Conservation (phyloP, 2,113 vertebrate species). For the Oxygymnocypris stewartii region DNA sequence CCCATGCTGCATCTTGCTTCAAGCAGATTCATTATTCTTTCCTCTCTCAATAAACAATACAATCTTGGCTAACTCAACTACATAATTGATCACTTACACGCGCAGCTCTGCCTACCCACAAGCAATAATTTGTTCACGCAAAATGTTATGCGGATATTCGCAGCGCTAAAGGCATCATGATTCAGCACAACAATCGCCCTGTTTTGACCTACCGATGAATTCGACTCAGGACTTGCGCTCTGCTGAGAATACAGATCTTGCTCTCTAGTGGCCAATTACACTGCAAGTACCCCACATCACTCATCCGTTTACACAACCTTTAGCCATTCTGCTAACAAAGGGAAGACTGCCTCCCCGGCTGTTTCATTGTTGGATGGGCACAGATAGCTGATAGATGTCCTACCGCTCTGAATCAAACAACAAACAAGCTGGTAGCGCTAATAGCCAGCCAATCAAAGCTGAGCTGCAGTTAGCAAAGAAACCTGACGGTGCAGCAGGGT, state of each 20-base stretch:
- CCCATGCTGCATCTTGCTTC: not conserved
- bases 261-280: conserved; percentile 44
- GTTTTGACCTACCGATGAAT: conserved; percentile 28
- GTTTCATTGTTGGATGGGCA: conserved; percentile 28
- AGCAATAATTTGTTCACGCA: not conserved
- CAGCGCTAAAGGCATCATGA: conserved; percentile 12
- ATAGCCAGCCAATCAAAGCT: conserved; percentile 50
- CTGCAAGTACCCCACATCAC: conserved; percentile 23
- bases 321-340: conserved; percentile 27
- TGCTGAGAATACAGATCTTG: conserved; percentile 28
- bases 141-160: not conserved
- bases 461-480: conserved; percentile 39
- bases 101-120: not conserved
- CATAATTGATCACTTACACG: not conserved
- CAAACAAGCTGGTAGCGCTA: not conserved
- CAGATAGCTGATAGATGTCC: conserved; percentile 18
- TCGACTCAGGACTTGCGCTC: not conserved
- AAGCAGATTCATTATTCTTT: not conserved
- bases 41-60: conserved; percentile 3
- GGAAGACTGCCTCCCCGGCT: conserved; percentile 7
- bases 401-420: conserved; percentile 10
- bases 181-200: conserved; percentile 28
- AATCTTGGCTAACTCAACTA: not conserved
- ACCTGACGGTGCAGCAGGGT: not conserved
- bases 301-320: conserved; percentile 30